A percentile compares a stretch with the other conserved stretches of the same genome.
Conservation (phyloP, 2,888 invertebrate genomes). For the Alentia gelatinosa region DNA sequence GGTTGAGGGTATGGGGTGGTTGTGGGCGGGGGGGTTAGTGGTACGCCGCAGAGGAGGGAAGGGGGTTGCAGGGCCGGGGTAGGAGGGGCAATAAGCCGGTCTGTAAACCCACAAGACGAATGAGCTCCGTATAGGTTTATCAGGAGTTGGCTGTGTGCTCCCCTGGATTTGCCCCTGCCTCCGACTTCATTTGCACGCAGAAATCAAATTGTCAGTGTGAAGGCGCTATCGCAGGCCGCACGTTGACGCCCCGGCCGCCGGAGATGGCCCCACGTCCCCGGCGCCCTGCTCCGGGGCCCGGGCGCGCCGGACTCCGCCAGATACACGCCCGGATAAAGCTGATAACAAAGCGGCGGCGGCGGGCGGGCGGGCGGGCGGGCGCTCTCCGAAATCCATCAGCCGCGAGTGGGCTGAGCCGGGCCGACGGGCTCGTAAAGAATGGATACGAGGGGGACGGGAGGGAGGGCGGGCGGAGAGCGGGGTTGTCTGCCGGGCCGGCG, state of each 20-base stretch:
- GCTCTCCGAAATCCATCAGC: constrained; percentile 31
- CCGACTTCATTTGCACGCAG: constrained; percentile 53
- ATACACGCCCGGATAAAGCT: constrained; percentile 27
- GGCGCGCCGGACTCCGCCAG: neutral
- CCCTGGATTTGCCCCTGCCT: constrained; percentile 30
- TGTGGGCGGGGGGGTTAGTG: neutral
- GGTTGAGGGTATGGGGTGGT: neutral
- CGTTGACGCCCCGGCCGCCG: neutral
- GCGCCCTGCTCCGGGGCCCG: neutral
- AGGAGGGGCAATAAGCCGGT: constrained; percentile 4
- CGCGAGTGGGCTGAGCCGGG: neutral
- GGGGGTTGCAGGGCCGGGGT: no score
- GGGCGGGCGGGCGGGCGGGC: neutral
- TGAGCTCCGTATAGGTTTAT: constrained; percentile 41
- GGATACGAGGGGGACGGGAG: neutral
- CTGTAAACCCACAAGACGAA: constrained; percentile 51
- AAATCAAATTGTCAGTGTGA: constrained; percentile 46
- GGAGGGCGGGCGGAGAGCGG: neutral
- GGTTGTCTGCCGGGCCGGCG: neutral
- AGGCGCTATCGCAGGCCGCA: constrained; percentile 32
- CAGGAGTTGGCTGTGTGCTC: constrained; percentile 24
- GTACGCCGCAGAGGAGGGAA: neutral
- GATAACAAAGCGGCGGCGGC: constrained; percentile 2
- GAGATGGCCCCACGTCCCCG: constrained; percentile 31
- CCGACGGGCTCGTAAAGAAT: constrained; percentile 40